These are phyloP conservation scores for Petrocephalus microphthalmus DNA, from an alignment of 2,113 vertebrate species.

Conservation along the genomic window DNA sequence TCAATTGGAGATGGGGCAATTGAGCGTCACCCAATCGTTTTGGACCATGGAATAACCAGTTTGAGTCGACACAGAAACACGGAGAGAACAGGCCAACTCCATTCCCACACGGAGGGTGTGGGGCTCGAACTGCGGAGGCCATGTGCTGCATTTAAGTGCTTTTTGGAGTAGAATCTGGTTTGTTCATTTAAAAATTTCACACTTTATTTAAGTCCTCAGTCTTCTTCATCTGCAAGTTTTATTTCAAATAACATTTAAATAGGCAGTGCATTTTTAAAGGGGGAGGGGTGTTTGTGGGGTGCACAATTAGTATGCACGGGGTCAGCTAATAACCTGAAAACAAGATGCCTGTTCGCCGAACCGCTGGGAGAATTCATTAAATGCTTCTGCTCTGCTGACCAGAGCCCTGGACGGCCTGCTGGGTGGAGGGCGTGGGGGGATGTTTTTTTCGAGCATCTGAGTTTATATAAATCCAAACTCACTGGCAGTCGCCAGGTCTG, in stretches of 20 bases:
- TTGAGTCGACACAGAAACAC: not conserved
- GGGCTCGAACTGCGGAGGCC: not conserved
- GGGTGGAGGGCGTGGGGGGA: not conserved
- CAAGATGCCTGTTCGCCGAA: not conserved
- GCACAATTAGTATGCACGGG: not conserved
- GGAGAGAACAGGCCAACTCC: not conserved
- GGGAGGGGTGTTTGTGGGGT: not conserved
- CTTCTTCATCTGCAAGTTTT: not conserved
- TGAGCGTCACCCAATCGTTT: not conserved
- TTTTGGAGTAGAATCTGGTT: not conserved
- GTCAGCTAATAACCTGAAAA: not conserved
- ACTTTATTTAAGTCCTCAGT: not conserved
- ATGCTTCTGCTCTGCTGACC: not conserved
- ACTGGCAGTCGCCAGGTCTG: not conserved
- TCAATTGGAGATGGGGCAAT: not conserved
- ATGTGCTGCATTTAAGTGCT: not conserved
- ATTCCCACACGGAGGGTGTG: too few species aligned
- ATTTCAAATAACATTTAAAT: not conserved
- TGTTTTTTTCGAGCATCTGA: not conserved
- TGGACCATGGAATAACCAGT: not conserved
- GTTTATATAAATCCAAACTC: not conserved
- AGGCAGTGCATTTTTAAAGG: not conserved
- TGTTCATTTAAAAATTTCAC: not conserved
- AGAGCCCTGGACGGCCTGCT: not conserved
- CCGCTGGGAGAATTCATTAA: not conserved